Percentiles rank a stretch among this genome's conserved stretches.
Evolutionary conservation across 2,113 vertebrate genomes (phyloP).

Genomic region (Bujurquina vittata): DNA sequence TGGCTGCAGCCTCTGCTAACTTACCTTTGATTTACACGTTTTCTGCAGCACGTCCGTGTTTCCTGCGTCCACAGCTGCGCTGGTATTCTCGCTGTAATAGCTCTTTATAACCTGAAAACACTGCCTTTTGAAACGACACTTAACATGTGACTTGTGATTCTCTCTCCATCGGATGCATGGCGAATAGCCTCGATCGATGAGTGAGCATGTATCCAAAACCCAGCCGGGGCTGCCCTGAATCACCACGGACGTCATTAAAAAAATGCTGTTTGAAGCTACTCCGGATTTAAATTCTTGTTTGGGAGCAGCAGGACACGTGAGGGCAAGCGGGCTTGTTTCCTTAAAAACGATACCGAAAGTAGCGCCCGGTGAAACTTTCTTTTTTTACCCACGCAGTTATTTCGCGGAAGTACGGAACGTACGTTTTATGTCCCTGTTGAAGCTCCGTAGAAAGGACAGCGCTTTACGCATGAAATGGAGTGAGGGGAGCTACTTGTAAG

Average conservation of each 20-base stretch:
- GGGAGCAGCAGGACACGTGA: background rate
- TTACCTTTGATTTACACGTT: constrained; percentile 65
- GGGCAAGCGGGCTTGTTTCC: background rate
- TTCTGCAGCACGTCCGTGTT: background rate
- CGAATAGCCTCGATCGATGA: constrained; percentile 77
- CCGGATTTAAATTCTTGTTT: background rate
- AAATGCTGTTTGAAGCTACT: accelerated
- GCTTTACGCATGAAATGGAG: background rate
- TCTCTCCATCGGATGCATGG: constrained; percentile 39
- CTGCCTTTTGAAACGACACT: constrained; percentile 61
- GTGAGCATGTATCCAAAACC: constrained; percentile 85
- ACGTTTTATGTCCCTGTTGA: accelerated
- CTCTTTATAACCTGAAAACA: constrained; percentile 64
- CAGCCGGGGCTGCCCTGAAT: constrained; percentile 74
- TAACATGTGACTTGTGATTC: background rate
- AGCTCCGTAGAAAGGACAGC: background rate
- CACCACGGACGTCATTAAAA: constrained; percentile 81
- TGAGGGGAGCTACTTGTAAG: background rate
- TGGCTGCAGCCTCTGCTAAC: background rate
- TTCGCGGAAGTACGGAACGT: background rate
- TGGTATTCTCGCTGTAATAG: constrained; percentile 10
- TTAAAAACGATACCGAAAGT: background rate
- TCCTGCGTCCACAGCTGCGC: background rate
- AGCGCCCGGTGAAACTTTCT: background rate
- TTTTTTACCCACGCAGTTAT: accelerated